Conservation (phyloP, 2,888 invertebrate species). For the Isoperla grammatica region DNA sequence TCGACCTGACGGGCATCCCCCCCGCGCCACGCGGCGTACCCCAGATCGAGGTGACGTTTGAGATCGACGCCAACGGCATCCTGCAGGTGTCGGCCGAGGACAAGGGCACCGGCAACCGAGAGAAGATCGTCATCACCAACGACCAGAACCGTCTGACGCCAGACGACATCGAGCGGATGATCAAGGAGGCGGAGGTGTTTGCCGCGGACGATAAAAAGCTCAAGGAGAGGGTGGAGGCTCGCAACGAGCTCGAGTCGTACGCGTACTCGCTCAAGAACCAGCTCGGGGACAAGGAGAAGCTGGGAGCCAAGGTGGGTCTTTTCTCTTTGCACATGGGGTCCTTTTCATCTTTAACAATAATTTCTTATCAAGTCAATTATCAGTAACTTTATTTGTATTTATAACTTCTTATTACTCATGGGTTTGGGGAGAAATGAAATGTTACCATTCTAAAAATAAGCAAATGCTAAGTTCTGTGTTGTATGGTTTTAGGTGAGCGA, state of each 20-base stretch:
- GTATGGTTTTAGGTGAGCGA: constrained; percentile 53
- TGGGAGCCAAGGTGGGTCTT: constrained; percentile 77
- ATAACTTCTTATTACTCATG: no score
- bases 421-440: neutral
- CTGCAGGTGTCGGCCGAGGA: constrained; percentile 97
- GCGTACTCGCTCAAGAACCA: constrained; percentile 98
- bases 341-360: no score
- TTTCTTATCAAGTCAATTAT: no score
- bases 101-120: constrained; percentile 97
- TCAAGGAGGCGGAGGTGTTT: constrained; percentile 97
- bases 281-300: constrained; percentile 92
- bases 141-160: constrained; percentile 96
- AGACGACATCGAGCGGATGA: constrained; percentile 99
- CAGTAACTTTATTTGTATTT: no score
- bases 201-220: constrained; percentile 98
- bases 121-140: constrained; percentile 98
- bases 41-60: constrained; percentile 91
- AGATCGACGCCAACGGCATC: constrained; percentile 92
- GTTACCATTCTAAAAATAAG: no score
- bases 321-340: no score
- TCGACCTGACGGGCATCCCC: no score
- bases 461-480: constrained; percentile 15
- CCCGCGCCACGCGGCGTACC: constrained; percentile 91
- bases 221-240: constrained; percentile 91
- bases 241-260: constrained; percentile 95